Conservation (phyloP, 2,888 invertebrate species). For the Megalurothrips usitatus region DNA sequence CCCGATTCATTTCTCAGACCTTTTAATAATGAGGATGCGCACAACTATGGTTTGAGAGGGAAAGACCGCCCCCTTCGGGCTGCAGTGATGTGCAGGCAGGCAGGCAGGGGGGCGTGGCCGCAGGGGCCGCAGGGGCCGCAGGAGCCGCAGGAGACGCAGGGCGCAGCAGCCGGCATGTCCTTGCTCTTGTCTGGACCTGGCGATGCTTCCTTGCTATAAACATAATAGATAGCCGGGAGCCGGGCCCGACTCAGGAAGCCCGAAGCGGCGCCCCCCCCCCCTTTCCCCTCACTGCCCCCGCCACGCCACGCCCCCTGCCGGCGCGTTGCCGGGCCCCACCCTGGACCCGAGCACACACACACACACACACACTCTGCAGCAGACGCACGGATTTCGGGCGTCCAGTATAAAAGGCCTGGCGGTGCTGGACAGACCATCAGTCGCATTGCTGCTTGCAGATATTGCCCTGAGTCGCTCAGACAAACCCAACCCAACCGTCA, state of each 20-base stretch:
- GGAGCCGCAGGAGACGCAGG: too few relatives aligned
- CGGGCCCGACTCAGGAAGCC: neutral
- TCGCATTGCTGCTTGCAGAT: conserved; percentile 23
- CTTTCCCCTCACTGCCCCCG: neutral
- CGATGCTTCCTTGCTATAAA: neutral
- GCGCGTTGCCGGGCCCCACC: neutral
- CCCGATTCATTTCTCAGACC: too few relatives aligned
- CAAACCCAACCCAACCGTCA: conserved; percentile 16
- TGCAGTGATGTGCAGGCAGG: too few relatives aligned
- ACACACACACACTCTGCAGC: neutral
- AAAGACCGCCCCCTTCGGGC: too few relatives aligned
- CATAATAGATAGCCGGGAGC: neutral
- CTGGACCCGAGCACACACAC: neutral
- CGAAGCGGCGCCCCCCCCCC: neutral
- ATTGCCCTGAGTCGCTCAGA: conserved; percentile 23
- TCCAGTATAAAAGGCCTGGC: neutral
- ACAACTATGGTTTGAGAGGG: too few relatives aligned
- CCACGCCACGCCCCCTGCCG: neutral
- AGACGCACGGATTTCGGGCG: neutral
- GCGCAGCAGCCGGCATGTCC: too few relatives aligned
- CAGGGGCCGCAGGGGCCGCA: too few relatives aligned
- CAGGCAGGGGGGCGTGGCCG: too few relatives aligned
- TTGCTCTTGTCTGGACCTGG: too few relatives aligned
- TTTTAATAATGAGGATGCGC: too few relatives aligned
- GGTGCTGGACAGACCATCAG: neutral